These are phyloP conservation scores for Bubo blakistoni DNA, from an alignment of 2,113 vertebrate genomes.

Conservation along the genomic window DNA sequence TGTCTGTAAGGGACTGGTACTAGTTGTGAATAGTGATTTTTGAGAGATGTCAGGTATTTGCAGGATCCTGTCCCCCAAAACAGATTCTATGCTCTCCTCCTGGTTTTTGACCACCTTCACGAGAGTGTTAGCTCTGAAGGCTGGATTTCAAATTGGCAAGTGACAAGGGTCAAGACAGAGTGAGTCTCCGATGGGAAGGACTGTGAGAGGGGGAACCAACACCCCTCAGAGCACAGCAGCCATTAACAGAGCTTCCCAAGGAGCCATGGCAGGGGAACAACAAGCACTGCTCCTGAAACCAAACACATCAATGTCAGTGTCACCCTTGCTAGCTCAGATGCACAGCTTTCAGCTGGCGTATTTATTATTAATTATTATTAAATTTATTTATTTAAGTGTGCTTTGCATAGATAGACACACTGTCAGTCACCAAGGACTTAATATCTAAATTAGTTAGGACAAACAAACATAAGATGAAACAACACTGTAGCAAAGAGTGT, in stretches of 20 bases:
- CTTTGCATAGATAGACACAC: conserved; percentile 49
- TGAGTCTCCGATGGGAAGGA: neutral
- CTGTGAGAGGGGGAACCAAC: neutral
- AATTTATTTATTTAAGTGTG: conserved; percentile 56
- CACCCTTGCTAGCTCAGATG: conserved; percentile 25
- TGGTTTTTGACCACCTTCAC: neutral
- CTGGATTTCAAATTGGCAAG: neutral
- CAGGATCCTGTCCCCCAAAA: neutral
- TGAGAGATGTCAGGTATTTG: neutral
- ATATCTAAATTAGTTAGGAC: conserved; percentile 67
- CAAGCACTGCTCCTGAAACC: neutral
- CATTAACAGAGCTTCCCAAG: neutral
- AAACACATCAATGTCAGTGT: conserved; percentile 7
- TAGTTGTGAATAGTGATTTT: neutral
- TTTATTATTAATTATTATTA: conserved; percentile 63
- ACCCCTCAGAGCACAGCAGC: neutral
- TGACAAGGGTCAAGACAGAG: neutral
- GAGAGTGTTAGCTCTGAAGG: neutral
- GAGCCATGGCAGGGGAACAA: neutral
- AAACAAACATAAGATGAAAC: conserved; percentile 57
- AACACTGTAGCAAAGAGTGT: neutral
- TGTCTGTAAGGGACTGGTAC: neutral
- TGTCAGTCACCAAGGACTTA: conserved; percentile 62
- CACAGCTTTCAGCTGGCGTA: conserved; percentile 19
- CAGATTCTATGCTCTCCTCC: neutral